Conservation (phyloP, 2,113 vertebrate species). For the Lampris megalopsis region DNA sequence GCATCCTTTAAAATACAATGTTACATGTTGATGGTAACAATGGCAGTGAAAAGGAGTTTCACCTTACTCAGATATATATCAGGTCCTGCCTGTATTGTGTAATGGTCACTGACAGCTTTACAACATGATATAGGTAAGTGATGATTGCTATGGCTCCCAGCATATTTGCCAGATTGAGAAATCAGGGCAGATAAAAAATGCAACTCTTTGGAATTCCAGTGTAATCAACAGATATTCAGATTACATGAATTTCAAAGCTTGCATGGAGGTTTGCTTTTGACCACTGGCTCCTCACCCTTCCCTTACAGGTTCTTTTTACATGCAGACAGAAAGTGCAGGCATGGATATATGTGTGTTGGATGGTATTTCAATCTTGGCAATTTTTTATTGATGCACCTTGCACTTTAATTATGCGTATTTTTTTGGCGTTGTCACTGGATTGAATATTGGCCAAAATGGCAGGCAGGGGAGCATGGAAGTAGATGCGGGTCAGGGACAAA, state of each 20-base stretch:
- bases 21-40: slow-evolving; percentile 1
- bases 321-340: slow-evolving; percentile 17
- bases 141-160: slow-evolving; percentile 30
- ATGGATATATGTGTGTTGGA: slow-evolving; percentile 39
- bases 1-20: slow-evolving; percentile 28
- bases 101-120: slow-evolving; percentile 37
- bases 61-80: slow-evolving; percentile 76
- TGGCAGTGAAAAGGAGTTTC: slow-evolving; percentile 69
- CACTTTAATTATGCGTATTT: slow-evolving; percentile 51
- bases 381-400: slow-evolving; percentile 50
- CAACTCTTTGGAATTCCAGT: slow-evolving; percentile 82
- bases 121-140: slow-evolving; percentile 62
- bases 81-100: slow-evolving; percentile 77
- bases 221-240: slow-evolving; percentile 71
- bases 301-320: slow-evolving; percentile 42
- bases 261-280: slow-evolving; percentile 47
- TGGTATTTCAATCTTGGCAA: slow-evolving; percentile 35
- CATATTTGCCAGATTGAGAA: slow-evolving; percentile 40
- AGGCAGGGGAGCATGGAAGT: slow-evolving; percentile 39
- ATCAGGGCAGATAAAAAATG: slow-evolving; percentile 62
- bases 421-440: slow-evolving; percentile 30
- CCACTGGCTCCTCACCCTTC: slow-evolving; percentile 23
- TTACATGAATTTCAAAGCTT: slow-evolving; percentile 84
- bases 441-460: slow-evolving; percentile 30
- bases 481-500: slow-evolving; percentile 63